Conservation (phyloP, 2,113 vertebrate species). For the Megaceryle torquata region DNA sequence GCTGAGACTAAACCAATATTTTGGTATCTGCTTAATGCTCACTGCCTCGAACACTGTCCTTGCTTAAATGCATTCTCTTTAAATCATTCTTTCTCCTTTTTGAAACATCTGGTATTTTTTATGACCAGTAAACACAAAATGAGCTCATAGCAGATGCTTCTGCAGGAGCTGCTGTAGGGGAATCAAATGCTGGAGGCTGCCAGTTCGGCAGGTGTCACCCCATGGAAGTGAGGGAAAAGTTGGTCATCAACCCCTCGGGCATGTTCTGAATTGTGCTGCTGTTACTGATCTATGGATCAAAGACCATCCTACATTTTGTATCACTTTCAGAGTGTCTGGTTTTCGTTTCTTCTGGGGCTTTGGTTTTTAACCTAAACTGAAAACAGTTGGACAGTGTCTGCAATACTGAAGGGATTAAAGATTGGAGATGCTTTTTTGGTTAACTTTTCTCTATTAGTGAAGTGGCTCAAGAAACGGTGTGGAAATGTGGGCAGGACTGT, state of each 20-base stretch:
- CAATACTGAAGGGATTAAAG: neutral
- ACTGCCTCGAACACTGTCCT: neutral
- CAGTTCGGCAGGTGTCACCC: neutral
- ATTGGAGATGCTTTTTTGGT: neutral
- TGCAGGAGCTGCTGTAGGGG: neutral
- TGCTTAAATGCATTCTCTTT: neutral
- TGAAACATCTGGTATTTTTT: neutral
- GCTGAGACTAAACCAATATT: neutral
- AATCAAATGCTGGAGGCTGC: neutral
- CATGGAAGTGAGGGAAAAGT: neutral
- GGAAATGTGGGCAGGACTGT: neutral
- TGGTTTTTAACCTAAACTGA: neutral
- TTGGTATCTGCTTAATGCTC: neutral
- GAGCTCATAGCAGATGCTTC: neutral
- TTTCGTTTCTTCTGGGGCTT: neutral
- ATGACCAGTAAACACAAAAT: neutral
- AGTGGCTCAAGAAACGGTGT: rapidly evolving
- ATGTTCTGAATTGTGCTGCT: neutral
- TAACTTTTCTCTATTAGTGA: neutral
- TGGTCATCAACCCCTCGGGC: neutral
- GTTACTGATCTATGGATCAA: neutral
- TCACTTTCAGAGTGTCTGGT: neutral
- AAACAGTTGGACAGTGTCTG: neutral
- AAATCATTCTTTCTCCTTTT: neutral
- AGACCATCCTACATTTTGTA: neutral